These are phyloP conservation scores for Noctilio leporinus DNA, from an alignment of 2,113 vertebrate species.

Conservation along the genomic window DNA sequence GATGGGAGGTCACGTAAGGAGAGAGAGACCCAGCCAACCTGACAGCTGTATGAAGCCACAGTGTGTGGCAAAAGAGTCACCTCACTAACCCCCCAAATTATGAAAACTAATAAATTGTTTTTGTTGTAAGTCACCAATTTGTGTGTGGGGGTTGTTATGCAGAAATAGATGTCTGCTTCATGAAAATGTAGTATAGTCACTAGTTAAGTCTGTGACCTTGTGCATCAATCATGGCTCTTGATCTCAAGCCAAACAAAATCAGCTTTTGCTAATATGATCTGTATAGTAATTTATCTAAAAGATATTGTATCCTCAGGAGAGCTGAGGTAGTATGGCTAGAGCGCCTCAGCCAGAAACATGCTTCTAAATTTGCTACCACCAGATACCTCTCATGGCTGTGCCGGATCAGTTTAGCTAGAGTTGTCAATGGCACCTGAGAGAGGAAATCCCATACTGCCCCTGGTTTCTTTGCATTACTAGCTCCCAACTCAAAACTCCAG, in stretches of 20 bases:
- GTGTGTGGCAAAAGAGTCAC: neutral
- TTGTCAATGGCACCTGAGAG: neutral
- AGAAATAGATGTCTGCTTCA: neutral
- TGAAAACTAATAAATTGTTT: neutral
- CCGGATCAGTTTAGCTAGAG: neutral
- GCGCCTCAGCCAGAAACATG: neutral
- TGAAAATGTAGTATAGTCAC: neutral
- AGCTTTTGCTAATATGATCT: neutral
- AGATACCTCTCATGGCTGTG: neutral
- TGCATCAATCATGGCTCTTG: neutral
- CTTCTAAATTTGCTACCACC: neutral
- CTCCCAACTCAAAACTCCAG: neutral
- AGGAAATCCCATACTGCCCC: neutral
- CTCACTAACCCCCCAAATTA: neutral
- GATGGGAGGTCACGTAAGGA: too few relatives aligned
- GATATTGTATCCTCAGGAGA: neutral
- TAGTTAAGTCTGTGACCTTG: neutral
- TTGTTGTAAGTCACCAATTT: neutral
- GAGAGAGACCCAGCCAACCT: neutral
- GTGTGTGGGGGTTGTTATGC: neutral
- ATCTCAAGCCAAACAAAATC: conserved; percentile 5
- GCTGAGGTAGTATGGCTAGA: neutral
- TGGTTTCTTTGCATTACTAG: neutral
- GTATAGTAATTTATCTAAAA: neutral
- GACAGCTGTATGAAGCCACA: neutral